phyloP scores from a whole-genome alignment of 2,113 vertebrate genomes.

The Hippocampus guttulatus region DNA sequence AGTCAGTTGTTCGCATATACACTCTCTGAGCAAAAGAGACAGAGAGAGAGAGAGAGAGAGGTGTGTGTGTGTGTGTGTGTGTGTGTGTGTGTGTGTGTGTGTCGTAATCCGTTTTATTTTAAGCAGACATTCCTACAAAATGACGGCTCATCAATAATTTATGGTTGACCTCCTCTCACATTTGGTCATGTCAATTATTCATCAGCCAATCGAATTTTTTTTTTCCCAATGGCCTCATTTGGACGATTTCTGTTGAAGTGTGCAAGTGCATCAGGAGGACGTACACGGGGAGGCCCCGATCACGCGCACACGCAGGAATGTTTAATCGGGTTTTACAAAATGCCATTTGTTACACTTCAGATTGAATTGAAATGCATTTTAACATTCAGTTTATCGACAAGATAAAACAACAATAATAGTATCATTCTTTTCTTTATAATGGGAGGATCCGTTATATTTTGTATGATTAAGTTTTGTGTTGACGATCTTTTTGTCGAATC shows the following conservation, averaged over 20 bases:
- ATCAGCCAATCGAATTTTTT: constrained; percentile 41
- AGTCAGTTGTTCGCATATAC: too few relatives aligned
- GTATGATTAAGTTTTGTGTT: background rate
- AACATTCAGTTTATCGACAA: background rate
- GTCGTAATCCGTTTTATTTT: constrained; percentile 30
- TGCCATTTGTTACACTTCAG: background rate
- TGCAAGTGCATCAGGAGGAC: background rate
- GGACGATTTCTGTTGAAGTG: background rate
- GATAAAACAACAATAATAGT: background rate
- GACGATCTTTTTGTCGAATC: background rate
- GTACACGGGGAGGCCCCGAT: background rate
- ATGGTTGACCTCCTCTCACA: constrained; percentile 57
- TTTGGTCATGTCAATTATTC: constrained; percentile 63
- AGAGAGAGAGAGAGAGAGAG: background rate
- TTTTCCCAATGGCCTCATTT: constrained; percentile 19
- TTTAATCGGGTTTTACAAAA: background rate
- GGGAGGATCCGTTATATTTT: background rate
- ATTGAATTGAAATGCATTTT: background rate
- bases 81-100: constrained; percentile 8
- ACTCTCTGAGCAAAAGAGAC: too few relatives aligned
- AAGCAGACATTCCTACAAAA: constrained; percentile 61
- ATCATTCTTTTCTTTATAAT: background rate
- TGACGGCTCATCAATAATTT: constrained; percentile 57
- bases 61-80: background rate
- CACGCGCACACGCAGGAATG: background rate